These are phyloP conservation scores for Drosophila arizonae DNA, from an alignment of 1,140 invertebrate species.

Conservation along the genomic window DNA sequence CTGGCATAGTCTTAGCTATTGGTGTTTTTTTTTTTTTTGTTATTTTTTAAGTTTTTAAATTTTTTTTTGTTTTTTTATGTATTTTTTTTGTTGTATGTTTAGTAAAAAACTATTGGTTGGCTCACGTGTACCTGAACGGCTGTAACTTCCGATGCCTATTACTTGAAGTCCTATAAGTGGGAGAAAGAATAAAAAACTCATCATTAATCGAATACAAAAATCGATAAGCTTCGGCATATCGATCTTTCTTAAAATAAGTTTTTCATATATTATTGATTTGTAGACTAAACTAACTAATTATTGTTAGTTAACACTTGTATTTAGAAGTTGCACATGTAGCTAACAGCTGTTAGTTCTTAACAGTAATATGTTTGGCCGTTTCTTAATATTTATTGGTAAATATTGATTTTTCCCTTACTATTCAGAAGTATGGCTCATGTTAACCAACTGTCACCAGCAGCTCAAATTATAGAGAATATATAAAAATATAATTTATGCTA, in stretches of 20 bases:
- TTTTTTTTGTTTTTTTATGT: slow-evolving; percentile 32
- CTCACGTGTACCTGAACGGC: slow-evolving; percentile 96
- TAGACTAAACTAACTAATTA: no score
- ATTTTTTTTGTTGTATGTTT: slow-evolving; percentile 47
- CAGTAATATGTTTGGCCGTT: no score
- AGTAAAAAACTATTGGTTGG: slow-evolving; percentile 63
- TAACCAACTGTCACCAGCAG: no score
- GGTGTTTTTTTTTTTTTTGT: slow-evolving; percentile 37
- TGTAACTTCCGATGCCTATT: slow-evolving; percentile 97
- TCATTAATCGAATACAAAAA: neutral
- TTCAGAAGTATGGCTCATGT: no score
- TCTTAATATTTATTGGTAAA: no score
- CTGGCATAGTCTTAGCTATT: slow-evolving; percentile 48
- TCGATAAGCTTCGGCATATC: no score
- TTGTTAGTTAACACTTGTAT: no score
- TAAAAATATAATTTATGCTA: neutral
- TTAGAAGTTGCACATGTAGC: no score
- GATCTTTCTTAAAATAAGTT: neutral
- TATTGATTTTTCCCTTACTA: no score
- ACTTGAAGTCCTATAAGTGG: slow-evolving; percentile 92
- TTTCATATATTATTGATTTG: neutral
- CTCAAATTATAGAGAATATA: no score
- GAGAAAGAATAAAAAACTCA: slow-evolving; percentile 1
- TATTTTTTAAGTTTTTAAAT: slow-evolving; percentile 39
- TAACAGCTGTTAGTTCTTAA: neutral